Base-by-base conservation (phyloP, 2,888 invertebrate species). In the Stenichneumon culpator region DNA sequence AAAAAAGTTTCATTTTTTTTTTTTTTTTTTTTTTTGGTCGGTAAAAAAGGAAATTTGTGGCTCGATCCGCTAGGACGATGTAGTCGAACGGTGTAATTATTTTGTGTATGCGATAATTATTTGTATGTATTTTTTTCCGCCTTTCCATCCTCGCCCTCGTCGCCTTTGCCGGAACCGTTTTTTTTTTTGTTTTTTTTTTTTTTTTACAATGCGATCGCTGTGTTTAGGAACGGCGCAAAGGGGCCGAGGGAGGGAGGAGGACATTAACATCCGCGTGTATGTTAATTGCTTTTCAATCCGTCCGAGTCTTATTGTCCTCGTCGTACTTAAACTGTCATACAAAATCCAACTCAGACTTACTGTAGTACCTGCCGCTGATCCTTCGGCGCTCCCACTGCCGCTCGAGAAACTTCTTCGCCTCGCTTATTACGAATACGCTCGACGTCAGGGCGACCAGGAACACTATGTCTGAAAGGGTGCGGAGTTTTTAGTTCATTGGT, bases 381-480 rank as follows among this genome's bases (percentile, higher is more conserved):
- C 92, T 92, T 84, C 94, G 92, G 93, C 96, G 96, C 93, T 97
- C 96, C 91, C 97, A 93, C 9, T 96, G 95, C 11, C 97, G 95
- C 94, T 98, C 98, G 87, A 97, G 94, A 87, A 97, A 95, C 93
- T 99, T 99, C 94, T 98, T 98, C 44, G 98, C 94, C 95, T 99
- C 99, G 86, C 98, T 98, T 82, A 99, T 97, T 81, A 98, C 95
- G 95, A 99, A 99, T 74, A 99, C 99, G 88, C 98, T 98, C n/a
- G 99, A 99, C 28, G 99, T 98, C 82, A 99, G 95, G 88, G 96
- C 96, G 39, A 98, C 96, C 89, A 99, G 96, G 94, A 99, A 98
- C 90, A 98, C 94, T 93, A 99, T 96, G 95, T 99, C 99, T 98
- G 95, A 52, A 96, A 95, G 3, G 9, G 11, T 39, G 79, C 85